These are phyloP conservation scores for Bombus polaris DNA, from an alignment of 1,140 invertebrate genomes.

Conservation along the genomic window DNA sequence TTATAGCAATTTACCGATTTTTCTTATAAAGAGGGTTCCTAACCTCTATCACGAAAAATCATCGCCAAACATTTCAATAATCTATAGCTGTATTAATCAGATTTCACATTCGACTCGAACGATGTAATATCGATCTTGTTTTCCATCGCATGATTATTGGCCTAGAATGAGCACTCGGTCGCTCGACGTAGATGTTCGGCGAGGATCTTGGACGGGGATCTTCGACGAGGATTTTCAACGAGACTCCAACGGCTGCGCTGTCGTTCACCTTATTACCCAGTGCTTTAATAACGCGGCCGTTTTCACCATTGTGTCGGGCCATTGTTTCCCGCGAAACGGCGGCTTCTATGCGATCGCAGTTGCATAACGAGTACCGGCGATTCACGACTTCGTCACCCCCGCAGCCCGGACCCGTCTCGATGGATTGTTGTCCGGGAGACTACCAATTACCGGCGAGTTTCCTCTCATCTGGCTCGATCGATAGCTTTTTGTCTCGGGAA, in stretches of 20 bases:
- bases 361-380: conserved; percentile 53
- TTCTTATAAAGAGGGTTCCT: no score
- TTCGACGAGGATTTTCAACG: background rate
- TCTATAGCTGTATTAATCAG: no score
- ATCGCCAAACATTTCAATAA: no score
- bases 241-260: no score
- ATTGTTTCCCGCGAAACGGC: conserved; percentile 46
- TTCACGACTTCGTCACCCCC: conserved; percentile 26
- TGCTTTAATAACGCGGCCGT: conserved; percentile 45
- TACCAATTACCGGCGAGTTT: conserved; percentile 50
- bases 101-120: no score
- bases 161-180: background rate
- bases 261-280: conserved; percentile 49
- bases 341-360: conserved; percentile 47
- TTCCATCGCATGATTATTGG: background rate
- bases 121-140: no score
- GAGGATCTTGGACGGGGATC: background rate
- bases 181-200: background rate
- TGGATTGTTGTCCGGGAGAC: conserved; percentile 55
- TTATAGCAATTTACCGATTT: no score
- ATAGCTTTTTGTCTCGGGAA: conserved; percentile 57
- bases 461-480: conserved; percentile 48
- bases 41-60: no score
- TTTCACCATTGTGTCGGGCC: conserved; percentile 39
- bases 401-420: conserved; percentile 17